Percentiles rank a stretch among this genome's conserved stretches.
These are phyloP conservation scores for Ptilodon capucinus DNA, from an alignment of 2,888 invertebrate species.

Conservation along the genomic window DNA sequence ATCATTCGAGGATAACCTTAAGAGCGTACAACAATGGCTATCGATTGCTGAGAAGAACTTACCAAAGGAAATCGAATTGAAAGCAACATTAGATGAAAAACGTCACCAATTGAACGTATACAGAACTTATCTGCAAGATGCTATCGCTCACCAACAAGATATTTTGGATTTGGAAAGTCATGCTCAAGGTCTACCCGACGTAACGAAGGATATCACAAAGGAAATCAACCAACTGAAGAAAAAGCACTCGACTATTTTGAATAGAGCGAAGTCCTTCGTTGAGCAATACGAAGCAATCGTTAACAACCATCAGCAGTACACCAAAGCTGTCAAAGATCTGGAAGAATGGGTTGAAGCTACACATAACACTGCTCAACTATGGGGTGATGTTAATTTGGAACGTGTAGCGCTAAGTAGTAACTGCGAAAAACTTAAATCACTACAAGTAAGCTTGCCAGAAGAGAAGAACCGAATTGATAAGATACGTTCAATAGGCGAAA, in stretches of 20 bases:
- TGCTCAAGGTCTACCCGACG: constrained; percentile 90
- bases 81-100: constrained; percentile 95
- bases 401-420: constrained; percentile 93
- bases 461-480: constrained; percentile 92
- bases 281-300: constrained; percentile 94
- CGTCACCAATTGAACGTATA: constrained; percentile 93
- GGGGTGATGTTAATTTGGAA: constrained; percentile 93
- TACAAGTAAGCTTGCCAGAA: constrained; percentile 90
- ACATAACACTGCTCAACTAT: constrained; percentile 89
- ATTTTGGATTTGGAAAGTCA: constrained; percentile 91
- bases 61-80: constrained; percentile 90
- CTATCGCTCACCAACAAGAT: constrained; percentile 92
- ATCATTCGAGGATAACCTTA: constrained; percentile 93
- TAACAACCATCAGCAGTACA: constrained; percentile 94
- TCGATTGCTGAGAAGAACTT: constrained; percentile 88
- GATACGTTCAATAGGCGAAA: constrained; percentile 92
- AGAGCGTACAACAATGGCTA: constrained; percentile 91
- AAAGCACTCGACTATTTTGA: constrained; percentile 87
- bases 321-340: constrained; percentile 92
- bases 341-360: constrained; percentile 95
- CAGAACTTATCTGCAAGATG: constrained; percentile 91
- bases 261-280: constrained; percentile 88
- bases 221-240: constrained; percentile 87
- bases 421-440: constrained; percentile 91
- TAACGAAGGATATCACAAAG: constrained; percentile 87